Percentiles rank a stretch among this genome's conserved stretches.
Evolutionary conservation across 2,888 invertebrate species (phyloP).

Genomic region (Automeris io): DNA sequence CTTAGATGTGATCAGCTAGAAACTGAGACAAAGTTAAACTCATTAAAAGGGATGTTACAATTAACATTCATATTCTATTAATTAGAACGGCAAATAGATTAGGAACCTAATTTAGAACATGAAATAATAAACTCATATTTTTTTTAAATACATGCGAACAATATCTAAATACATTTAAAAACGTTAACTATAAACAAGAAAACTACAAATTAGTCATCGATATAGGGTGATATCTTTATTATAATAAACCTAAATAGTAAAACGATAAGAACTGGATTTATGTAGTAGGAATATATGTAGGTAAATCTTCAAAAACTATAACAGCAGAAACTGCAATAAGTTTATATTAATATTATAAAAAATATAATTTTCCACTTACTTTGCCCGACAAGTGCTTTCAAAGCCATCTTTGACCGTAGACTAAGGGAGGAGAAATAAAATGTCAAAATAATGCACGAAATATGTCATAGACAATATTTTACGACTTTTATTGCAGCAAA

Average conservation of each 20-base stretch:
- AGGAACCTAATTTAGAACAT: too few relatives aligned
- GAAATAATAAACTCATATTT: too few relatives aligned
- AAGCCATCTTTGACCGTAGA: constrained; percentile 84
- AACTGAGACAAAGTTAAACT: too few relatives aligned
- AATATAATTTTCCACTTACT: constrained; percentile 80
- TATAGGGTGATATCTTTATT: constrained; percentile 11
- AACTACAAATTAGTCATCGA: constrained; percentile 51
- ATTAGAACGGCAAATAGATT: too few relatives aligned
- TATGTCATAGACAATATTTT: too few relatives aligned
- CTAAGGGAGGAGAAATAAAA: too few relatives aligned
- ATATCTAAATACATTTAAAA: constrained; percentile 13
- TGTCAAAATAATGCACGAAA: too few relatives aligned
- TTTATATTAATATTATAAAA: constrained; percentile 11
- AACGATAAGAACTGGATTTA: neutral
- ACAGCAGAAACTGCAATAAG: neutral
- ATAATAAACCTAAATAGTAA: neutral
- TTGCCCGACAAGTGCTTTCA: constrained; percentile 91
- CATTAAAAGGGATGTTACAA: too few relatives aligned
- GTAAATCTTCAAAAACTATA: neutral
- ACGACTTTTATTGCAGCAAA: too few relatives aligned
- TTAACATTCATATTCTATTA: too few relatives aligned
- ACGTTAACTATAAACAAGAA: constrained; percentile 18
- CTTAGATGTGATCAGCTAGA: too few relatives aligned
- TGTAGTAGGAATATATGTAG: neutral
- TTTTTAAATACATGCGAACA: too few relatives aligned